Percentiles rank a stretch among this genome's conserved stretches.
Conservation (phyloP, 2,113 vertebrate species). For the Columba janthina region DNA sequence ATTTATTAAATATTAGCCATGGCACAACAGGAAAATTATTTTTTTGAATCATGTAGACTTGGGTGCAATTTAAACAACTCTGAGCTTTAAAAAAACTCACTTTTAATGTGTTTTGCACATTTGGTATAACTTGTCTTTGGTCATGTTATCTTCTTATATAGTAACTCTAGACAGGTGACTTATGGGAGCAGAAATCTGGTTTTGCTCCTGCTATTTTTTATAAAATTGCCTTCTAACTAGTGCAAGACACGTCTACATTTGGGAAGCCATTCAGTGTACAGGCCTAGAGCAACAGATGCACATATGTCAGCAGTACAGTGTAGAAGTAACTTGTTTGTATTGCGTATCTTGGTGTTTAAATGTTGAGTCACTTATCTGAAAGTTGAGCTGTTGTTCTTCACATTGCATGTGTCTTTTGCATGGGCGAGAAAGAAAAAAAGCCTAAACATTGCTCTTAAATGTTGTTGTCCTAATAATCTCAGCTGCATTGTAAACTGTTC, state of each 20-base stretch:
- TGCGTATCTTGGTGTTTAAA: slow-evolving; percentile 88
- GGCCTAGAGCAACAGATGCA: slow-evolving; percentile 92
- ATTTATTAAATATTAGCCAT: slow-evolving; percentile 90
- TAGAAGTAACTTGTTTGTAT: slow-evolving; percentile 90
- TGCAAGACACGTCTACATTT: slow-evolving; percentile 97
- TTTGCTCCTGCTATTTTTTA: slow-evolving; percentile 98
- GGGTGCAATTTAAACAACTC: slow-evolving; percentile 97
- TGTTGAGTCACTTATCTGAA: slow-evolving; percentile 91
- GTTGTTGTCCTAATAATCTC: slow-evolving; percentile 92
- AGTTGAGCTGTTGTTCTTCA: slow-evolving; percentile 87
- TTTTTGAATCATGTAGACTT: slow-evolving; percentile 95
- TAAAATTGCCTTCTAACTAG: slow-evolving; percentile 99
- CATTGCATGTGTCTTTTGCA: slow-evolving; percentile 99
- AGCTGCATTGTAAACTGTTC: slow-evolving; percentile 98
- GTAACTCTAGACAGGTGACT: slow-evolving; percentile 97
- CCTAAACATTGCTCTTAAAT: slow-evolving; percentile 94
- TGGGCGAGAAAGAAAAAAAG: slow-evolving; percentile 86
- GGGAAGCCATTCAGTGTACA: slow-evolving; percentile 98
- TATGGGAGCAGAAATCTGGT: slow-evolving; percentile 86
- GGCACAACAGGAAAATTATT: slow-evolving; percentile 95
- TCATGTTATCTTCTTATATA: slow-evolving; percentile 92
- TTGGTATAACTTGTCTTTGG: slow-evolving; percentile 98
- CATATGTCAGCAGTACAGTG: slow-evolving; percentile 88
- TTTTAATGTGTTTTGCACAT: slow-evolving; percentile 99
- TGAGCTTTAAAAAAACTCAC: slow-evolving; percentile 95